These are phyloP conservation scores for Potamarius usumacintae DNA, from an alignment of 2,113 vertebrate species.

Conservation along the genomic window DNA sequence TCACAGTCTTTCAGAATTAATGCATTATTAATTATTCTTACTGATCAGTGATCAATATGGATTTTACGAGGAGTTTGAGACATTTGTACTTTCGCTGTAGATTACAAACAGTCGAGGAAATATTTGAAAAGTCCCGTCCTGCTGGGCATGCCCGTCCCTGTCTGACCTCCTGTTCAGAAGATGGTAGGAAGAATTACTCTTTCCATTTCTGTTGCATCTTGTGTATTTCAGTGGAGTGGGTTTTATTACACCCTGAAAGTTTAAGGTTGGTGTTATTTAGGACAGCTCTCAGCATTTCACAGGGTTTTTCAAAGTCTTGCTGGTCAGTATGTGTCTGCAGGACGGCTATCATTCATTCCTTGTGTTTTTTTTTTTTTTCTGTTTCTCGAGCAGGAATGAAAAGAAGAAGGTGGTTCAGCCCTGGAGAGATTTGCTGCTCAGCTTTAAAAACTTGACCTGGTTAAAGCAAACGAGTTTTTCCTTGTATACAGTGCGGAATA, in stretches of 20 bases:
- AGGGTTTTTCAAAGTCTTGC: background rate
- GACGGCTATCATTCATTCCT: background rate
- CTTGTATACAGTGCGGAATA: background rate
- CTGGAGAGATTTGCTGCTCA: background rate
- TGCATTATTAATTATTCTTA: background rate
- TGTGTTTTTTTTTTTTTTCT: no score
- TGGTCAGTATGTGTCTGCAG: conserved; percentile 4
- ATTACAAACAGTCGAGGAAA: background rate
- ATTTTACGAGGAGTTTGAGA: background rate
- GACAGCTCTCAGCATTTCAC: background rate
- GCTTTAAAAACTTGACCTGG: conserved; percentile 7
- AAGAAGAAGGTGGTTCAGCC: background rate
- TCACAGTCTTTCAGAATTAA: background rate
- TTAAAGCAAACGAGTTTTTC: background rate
- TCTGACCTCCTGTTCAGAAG: background rate
- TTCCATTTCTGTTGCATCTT: background rate
- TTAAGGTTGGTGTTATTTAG: background rate
- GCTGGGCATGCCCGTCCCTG: background rate
- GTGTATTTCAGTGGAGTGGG: background rate
- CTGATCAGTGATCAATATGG: background rate
- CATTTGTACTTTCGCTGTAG: background rate
- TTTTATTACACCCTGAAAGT: background rate
- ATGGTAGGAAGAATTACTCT: background rate
- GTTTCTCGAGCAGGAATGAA: background rate
- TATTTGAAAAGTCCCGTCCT: background rate